Conservation (phyloP, 2,797 vertebrate species). For the Echiichthys vipera region DNA sequence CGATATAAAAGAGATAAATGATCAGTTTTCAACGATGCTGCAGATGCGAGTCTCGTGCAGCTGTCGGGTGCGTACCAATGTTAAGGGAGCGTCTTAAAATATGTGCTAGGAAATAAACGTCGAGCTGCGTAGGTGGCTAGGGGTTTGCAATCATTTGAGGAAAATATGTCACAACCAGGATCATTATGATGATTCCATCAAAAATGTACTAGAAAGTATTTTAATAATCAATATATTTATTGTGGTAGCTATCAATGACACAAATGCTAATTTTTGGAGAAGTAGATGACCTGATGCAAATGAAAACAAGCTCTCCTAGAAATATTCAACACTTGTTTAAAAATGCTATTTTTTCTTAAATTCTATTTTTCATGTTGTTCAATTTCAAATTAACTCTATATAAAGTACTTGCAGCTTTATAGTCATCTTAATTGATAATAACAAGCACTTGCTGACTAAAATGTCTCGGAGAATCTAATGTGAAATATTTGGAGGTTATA, state of each 20-base stretch:
- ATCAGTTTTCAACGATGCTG: background rate
- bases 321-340: background rate
- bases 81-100: constrained; percentile 85
- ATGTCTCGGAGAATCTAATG: too few species aligned
- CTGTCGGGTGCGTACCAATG: constrained; percentile 27
- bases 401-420: background rate
- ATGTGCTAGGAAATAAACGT: constrained; percentile 75
- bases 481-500: too few species aligned
- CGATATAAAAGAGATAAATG: background rate
- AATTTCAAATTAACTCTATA: background rate
- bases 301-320: background rate
- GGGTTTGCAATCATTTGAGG: constrained; percentile 24
- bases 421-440: too few species aligned
- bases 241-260: background rate
- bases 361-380: background rate
- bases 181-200: too few species aligned
- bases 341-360: background rate
- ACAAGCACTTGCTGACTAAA: too few species aligned
- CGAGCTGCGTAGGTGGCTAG: constrained; percentile 52
- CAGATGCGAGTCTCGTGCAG: constrained; percentile 19
- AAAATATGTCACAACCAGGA: background rate
- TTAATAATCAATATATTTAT: background rate
- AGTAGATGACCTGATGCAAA: background rate
- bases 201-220: background rate
- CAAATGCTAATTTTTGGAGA: background rate